phyloP scores from a whole-genome alignment of 2,797 vertebrate species.

The Euphonia xanthogaster region DNA sequence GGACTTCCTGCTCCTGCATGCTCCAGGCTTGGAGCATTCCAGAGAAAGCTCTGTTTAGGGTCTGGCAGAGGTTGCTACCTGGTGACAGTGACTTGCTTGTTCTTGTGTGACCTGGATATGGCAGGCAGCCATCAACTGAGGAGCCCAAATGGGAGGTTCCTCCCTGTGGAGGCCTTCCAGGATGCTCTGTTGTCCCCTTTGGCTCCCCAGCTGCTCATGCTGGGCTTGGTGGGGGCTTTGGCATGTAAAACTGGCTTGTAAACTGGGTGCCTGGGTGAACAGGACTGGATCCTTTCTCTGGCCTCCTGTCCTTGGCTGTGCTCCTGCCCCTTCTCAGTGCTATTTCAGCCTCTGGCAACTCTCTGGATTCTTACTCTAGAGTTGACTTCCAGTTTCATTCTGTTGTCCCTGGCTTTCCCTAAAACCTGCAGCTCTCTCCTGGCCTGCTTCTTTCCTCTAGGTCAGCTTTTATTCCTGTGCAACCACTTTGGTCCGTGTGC shows the following conservation, averaged over 20 bases:
- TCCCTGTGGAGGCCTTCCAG: not conserved
- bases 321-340: not conserved
- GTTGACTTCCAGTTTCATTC: not conserved
- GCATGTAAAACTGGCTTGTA: not conserved
- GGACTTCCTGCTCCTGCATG: not conserved
- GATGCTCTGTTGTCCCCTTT: not conserved
- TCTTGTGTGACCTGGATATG: not conserved
- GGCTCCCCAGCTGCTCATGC: not conserved
- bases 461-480: not conserved
- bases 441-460: not conserved
- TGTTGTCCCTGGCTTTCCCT: not conserved
- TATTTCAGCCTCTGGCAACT: not conserved
- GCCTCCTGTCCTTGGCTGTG: not conserved
- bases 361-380: not conserved
- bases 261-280: not conserved
- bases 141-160: not conserved
- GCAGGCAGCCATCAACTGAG: not conserved
- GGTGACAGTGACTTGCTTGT: not conserved
- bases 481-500: fast-evolving
- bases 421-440: not conserved
- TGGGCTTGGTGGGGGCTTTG: not conserved
- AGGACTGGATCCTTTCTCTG: not conserved
- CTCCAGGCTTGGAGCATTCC: not conserved
- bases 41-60: not conserved
- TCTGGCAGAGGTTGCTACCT: not conserved